Conservation (phyloP, 1,140 invertebrate species). For the Polyergus mexicanus region DNA sequence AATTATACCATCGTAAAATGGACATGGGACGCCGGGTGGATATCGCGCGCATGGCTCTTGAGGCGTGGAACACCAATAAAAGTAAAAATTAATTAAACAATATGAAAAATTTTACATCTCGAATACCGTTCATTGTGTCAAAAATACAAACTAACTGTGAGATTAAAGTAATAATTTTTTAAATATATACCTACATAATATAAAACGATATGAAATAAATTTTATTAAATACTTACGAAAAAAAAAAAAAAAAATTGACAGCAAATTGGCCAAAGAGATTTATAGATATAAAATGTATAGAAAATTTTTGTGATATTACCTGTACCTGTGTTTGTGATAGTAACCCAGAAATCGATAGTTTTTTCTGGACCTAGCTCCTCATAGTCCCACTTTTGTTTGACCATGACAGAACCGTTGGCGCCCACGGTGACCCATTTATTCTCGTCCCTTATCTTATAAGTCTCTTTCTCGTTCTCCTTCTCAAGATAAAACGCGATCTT, state of each 20-base stretch:
- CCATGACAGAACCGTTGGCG: constrained; percentile 95
- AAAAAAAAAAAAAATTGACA: background rate
- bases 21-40: constrained; percentile 73
- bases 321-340: constrained; percentile 94
- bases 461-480: constrained; percentile 96
- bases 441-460: constrained; percentile 97
- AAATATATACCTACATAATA: background rate
- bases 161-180: constrained; percentile 16
- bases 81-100: constrained; percentile 64
- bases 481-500: constrained; percentile 96
- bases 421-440: constrained; percentile 98
- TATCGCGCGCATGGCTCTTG: constrained; percentile 74
- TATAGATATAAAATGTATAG: background rate
- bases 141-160: background rate
- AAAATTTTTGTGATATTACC: constrained; percentile 27
- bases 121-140: constrained; percentile 5
- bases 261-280: constrained; percentile 19
- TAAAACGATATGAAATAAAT: constrained; percentile 21
- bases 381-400: constrained; percentile 99
- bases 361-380: constrained; percentile 98
- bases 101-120: background rate
- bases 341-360: constrained; percentile 98
- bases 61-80: constrained; percentile 53
- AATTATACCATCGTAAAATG: constrained; percentile 77
- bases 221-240: background rate